Evolutionary conservation across 1,140 invertebrate species (phyloP), one percentile per base, ranked within the genome.

Genomic region (Hydropsyche tenuis): DNA sequence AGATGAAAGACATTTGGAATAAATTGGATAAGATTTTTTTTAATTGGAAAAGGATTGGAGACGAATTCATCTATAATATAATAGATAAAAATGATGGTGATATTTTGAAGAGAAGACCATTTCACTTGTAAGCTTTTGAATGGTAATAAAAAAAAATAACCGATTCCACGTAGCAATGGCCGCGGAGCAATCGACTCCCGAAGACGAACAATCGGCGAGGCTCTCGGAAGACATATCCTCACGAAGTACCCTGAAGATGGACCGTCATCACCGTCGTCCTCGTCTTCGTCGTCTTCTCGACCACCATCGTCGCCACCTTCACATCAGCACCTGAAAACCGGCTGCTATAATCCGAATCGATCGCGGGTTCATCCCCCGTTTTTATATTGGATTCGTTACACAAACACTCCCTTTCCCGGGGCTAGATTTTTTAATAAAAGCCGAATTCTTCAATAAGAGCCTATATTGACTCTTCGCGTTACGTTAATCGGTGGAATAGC

Each of bases 341-440:
- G 3, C 3, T 37, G 3, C 30, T 4, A 37, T 37, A 37, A 4
- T 37, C 30, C 3, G 30, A 37, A 37, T 51, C 48, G 48, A 22
- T 37, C 3, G 48, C 48, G 14, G 14, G 48, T 27, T 27, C 11
- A 60, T 27, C 22, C 53, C 25, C 53, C 53, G 25, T 12, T 22
- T 18, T 60, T 60, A 60, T 46, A 65, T 43, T 65, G 37, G 46
- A 69, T 69, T 51, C 27, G 46, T 69, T 69, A 69, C 43, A 69
- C 65, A 69, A 69, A 69, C 65, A 69, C 30, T 37, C 30, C 30
- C 30, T 48, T 23, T 27, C 65, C 25, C 46, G 43, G 12, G 65
- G 65, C 65, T 43, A 69, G 37, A 51, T 69, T 69, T 69, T 69
- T 69, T 51, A 69, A 69, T 69, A 69, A 69, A 69, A 48, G 7